Evolutionary conservation across 2,888 invertebrate genomes (phyloP), one percentile per base, ranked within the genome.

Genomic region (Temnothorax ravouxi): DNA sequence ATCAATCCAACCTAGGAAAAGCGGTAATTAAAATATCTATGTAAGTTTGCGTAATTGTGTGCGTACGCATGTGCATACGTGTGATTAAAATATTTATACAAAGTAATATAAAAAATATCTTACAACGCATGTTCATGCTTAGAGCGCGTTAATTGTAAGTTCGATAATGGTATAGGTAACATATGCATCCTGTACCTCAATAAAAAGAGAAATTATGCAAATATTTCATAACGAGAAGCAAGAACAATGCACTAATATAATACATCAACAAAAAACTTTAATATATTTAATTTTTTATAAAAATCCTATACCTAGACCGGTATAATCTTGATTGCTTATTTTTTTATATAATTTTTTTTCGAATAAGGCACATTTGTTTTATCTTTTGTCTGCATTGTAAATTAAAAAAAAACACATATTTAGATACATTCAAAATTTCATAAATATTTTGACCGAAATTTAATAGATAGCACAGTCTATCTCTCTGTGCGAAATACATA

Each of bases 1-100:
- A 66, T 54, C 21, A 44, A 77, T 77, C 9, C 29, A 62, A 38
- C 3, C 8, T 41, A 56, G 15, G 11, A 50, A 44, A 21, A 38
- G 15, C 13, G 50, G 18, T 21, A 77, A 77, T 77, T 66, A 54
- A 25, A 77, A 41, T 66, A 52, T 15, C 13, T 41, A 25, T 50
- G 18, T 25, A 77, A 41, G 0, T 76, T 54, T 54, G 11, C 38
- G 11, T 38, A 21, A 9, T 44, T 44, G 25, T 25, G 4, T 56
- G 11, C 9, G 11, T 4, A 6, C 6, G 1, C n/a, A 21, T 5
- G 47, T 47, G 15, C 15, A 15, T 34, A 2, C 21, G 15, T 47
- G 15, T 44, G 34, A 61, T 54, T 54, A 56, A 72, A 50, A 62
- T 62, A 50, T 62, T 62, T 75, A 50, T 21, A 38, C 29, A 34